Evolutionary conservation across 1,140 invertebrate genomes (phyloP), one percentile per base, ranked within the genome.

Genomic region (Bilobella aurantiaca): DNA sequence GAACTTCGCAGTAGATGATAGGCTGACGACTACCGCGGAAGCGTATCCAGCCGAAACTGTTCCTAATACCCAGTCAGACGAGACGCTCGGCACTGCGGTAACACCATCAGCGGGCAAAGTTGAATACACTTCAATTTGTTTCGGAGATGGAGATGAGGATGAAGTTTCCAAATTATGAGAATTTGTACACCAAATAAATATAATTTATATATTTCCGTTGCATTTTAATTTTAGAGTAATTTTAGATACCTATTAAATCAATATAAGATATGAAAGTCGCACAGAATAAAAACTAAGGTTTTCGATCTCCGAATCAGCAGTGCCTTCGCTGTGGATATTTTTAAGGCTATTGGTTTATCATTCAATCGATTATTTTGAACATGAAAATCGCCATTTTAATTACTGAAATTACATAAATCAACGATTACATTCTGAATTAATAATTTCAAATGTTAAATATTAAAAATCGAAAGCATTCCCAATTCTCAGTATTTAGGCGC

Each of bases 101-200:
- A 25, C 23, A 3, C 37, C 34, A 28, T 21, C 37, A 2, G 12
- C 63, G 37, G 32, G 25, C 3, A 56, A 57, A 64, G 56, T 46
- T 3, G 63, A 64, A 34, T 64, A 64, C 25, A 64, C 63, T 31
- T 56, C 63, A 5, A 64, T 64, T 31, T 46, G 12, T 42, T 64
- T 64, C 28, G 63, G 49, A 12, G 63, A 64, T 32, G 63, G 46
- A 2, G 61, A 63, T 16, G 57, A 28, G 21, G 57, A 56, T 12
- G 49, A 56, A 56, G 49, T 42, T 42, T 42, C 49, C 12, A 12
- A 12, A 23, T 23, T 53, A 23, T 53, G 21, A 53, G n/a, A n/a
- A 42, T 12, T n/a, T 42, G 8, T n/a, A 42, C 8, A n/a, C 37
- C n/a, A 42, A 42, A 42, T 12, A 12, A 42, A 8, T n/a, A 42